Evolutionary conservation across 2,888 invertebrate species (phyloP).

Genomic region (Tricholauxania praeusta): DNA sequence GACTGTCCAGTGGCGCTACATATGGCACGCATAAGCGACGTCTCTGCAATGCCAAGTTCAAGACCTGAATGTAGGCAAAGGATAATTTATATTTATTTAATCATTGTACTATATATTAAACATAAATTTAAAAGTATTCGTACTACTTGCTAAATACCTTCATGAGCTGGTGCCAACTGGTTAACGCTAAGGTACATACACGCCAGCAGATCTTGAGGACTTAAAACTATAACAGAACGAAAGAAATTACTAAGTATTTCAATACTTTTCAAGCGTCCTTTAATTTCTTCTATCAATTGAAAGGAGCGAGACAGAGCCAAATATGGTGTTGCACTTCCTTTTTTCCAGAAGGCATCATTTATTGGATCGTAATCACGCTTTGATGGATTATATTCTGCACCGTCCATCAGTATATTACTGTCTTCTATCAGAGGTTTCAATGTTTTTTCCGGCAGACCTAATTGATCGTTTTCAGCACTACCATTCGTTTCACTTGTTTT

Average conservation of each 20-base stretch:
- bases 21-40: conserved; percentile 93
- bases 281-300: conserved; percentile 88
- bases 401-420: conserved; percentile 59
- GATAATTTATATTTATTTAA: neutral
- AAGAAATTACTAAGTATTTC: conserved; percentile 93
- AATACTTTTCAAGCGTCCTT: conserved; percentile 88
- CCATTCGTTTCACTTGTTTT: too few relatives aligned
- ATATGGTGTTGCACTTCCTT: conserved; percentile 88
- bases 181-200: conserved; percentile 97
- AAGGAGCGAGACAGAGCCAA: conserved; percentile 91
- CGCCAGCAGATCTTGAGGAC: conserved; percentile 89
- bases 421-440: too few relatives aligned
- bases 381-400: conserved; percentile 77
- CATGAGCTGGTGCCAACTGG: conserved; percentile 94
- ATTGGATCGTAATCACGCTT: conserved; percentile 84
- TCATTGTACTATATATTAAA: too few relatives aligned
- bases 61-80: conserved; percentile 68
- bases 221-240: conserved; percentile 88
- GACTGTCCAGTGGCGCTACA: conserved; percentile 90
- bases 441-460: too few relatives aligned
- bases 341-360: conserved; percentile 84
- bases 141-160: conserved; percentile 71
- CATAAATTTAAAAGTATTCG: too few relatives aligned
- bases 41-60: conserved; percentile 95
- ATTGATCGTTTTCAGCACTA: too few relatives aligned